Evolutionary conservation across 2,888 invertebrate species (phyloP).

Genomic region (Tanypteryx hageni): DNA sequence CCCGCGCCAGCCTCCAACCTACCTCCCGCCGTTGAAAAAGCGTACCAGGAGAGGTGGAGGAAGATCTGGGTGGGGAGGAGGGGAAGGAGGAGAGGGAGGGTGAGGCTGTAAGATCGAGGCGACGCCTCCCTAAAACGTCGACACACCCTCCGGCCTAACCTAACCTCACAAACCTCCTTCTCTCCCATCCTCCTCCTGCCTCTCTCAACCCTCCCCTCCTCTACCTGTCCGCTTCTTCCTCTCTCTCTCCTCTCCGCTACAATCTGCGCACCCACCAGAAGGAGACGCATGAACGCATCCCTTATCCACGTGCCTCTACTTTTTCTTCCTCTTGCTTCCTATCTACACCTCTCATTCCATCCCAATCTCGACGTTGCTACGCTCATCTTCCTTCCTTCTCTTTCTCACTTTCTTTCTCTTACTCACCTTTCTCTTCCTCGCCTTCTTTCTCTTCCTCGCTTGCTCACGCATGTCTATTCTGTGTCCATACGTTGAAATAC

Average conservation of each 20-base stretch:
- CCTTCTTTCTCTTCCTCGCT: no score
- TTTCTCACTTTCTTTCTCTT: not conserved
- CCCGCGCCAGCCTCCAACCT: conserved; percentile 13
- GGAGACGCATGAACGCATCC: not conserved
- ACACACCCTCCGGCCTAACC: conserved; percentile 56
- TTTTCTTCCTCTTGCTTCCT: conserved; percentile 1
- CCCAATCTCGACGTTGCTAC: not conserved
- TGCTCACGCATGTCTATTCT: no score
- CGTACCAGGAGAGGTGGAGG: conserved; percentile 7
- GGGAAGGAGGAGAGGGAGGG: not conserved
- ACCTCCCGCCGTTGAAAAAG: conserved; percentile 42
- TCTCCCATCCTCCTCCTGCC: not conserved
- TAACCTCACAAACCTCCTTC: conserved; percentile 39
- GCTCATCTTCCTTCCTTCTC: not conserved
- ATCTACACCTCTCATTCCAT: conserved; percentile 9
- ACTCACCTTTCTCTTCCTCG: no score
- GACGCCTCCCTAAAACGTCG: conserved; percentile 63
- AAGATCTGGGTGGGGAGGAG: not conserved
- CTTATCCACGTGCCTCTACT: conserved; percentile 6
- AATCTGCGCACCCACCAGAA: not conserved
- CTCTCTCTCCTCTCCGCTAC: not conserved
- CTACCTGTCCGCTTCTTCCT: not conserved
- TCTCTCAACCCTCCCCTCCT: conserved; percentile 11
- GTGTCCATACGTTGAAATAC: no score
- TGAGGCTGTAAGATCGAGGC: conserved; percentile 18